A percentile compares a stretch with the other conserved stretches of the same genome.
Evolutionary conservation across 1,140 invertebrate genomes (phyloP).

Genomic region (Drosophila athabasca): DNA sequence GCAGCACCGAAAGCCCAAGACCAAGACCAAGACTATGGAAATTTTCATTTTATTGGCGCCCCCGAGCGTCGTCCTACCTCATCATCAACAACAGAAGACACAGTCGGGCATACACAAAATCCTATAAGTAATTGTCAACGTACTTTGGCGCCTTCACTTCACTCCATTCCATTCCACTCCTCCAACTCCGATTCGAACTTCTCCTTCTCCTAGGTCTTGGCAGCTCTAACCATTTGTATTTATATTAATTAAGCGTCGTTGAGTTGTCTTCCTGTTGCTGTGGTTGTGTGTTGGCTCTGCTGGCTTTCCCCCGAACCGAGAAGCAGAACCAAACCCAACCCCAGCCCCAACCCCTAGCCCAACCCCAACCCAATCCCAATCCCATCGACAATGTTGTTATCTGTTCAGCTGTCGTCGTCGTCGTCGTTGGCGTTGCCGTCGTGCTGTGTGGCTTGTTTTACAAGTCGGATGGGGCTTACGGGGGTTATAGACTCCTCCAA

Average conservation of each 20-base stretch:
- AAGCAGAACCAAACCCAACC: background rate
- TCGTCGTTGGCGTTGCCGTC: conserved; percentile 47
- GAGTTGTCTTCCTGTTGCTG: conserved; percentile 71
- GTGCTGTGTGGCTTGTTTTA: conserved; percentile 61
- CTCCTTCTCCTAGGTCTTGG: background rate
- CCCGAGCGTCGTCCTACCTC: conserved; percentile 55
- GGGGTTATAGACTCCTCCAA: conserved; percentile 41
- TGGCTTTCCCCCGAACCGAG: background rate
- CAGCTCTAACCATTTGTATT: conserved; percentile 63
- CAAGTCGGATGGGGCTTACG: conserved; percentile 64
- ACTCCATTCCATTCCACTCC: conserved; percentile 1
- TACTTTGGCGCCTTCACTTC: conserved; percentile 57
- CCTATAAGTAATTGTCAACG: conserved; percentile 80
- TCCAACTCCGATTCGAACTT: background rate
- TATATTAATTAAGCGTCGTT: conserved; percentile 81
- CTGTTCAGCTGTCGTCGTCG: conserved; percentile 72
- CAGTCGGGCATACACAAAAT: conserved; percentile 67
- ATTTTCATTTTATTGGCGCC: conserved; percentile 80
- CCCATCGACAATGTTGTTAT: conserved; percentile 71
- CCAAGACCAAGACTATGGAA: conserved; percentile 56
- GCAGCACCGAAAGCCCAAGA: conserved; percentile 15
- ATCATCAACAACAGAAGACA: conserved; percentile 21
- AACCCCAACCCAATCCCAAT: background rate
- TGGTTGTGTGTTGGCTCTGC: too few relatives aligned
- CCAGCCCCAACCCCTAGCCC: background rate